Base-by-base conservation (phyloP, 92 coral and sea anemone genomes). In the Palythoa grandiflora region DNA sequence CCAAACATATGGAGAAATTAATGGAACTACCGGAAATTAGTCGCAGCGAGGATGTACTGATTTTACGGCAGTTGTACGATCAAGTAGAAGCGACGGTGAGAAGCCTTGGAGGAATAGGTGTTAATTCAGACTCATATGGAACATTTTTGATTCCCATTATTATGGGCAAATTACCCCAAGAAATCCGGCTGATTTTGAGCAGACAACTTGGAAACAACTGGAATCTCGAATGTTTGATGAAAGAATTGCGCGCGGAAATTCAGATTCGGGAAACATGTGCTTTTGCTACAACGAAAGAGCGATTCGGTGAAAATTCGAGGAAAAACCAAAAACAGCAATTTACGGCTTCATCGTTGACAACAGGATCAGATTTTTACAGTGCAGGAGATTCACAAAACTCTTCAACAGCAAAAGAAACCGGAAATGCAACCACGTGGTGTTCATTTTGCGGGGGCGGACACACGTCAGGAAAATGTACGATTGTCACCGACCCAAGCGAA, bases 111-210 rank as follows among this genome's bases (percentile, higher is more conserved):
- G 78, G 47, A n/a, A 20, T 72, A n/a, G 89, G 89, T 38, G 55
- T 87, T 17, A 20, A 68, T 75, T 85, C 68, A 78, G 28, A 28
- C 28, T 28, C 28, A 28, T 28, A 28, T 28, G 28, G 28, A 28
- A 28, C 28, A 28, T 28, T 88, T 78, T 68, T 88, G 35, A 65
- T 86, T 2, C 90, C 90, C 35, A 20, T 72, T 2, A 76, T 88
- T 53, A 88, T 88, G 90, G 90, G 85, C 16, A 88, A 88, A 68
- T 28, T 88, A 52, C 90, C 90, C 21, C 63, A 73, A 14, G 90
- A 79, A 48, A 2, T 78, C 37, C 70, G 86, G 16, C 76, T 88
- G 12, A 28, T 79, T 9, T 39, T 88, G 20, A 88, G 83, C 63
- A 66, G 86, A 38, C 68, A 88, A 65, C 54, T 88, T 68, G 73